These are phyloP conservation scores for Agonopterix heracliana DNA, from an alignment of 2,888 invertebrate species.

Conservation along the genomic window DNA sequence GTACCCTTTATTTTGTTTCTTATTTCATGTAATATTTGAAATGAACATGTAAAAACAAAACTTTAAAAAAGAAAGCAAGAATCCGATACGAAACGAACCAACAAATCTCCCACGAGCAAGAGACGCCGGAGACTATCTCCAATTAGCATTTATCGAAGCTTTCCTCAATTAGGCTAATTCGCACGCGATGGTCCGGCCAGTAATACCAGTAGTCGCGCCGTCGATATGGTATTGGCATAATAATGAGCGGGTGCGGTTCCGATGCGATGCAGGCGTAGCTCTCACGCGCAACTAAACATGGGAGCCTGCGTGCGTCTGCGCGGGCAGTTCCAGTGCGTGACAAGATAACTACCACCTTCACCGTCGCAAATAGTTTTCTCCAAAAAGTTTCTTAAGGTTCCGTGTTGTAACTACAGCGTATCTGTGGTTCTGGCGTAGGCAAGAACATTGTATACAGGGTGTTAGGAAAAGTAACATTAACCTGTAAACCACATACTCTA, in stretches of 20 bases:
- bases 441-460: too few species aligned
- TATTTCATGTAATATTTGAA: too few species aligned
- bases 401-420: too few species aligned
- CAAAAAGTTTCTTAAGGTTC: conserved; percentile 5
- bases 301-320: conserved; percentile 30
- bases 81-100: too few species aligned
- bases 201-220: conserved; percentile 62
- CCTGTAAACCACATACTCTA: too few species aligned
- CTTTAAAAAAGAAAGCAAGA: too few species aligned
- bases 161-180: conserved; percentile 63
- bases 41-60: too few species aligned
- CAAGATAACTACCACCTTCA: conserved; percentile 21
- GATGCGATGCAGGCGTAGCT: conserved; percentile 19
- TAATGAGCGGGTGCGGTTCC: conserved; percentile 45
- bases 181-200: conserved; percentile 50
- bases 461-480: too few species aligned
- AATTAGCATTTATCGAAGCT: conserved; percentile 63
- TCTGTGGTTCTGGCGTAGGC: too few species aligned
- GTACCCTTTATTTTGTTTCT: too few species aligned
- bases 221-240: conserved; percentile 48
- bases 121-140: conserved; percentile 23
- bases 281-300: conserved; percentile 39
- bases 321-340: conserved; percentile 19
- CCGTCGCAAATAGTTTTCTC: conserved; percentile 8
- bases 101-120: conserved; percentile 30